Evolutionary conservation across 1,140 invertebrate genomes (phyloP), one percentile per base, ranked within the genome.

Genomic region (Zaprionus nigranus): DNA sequence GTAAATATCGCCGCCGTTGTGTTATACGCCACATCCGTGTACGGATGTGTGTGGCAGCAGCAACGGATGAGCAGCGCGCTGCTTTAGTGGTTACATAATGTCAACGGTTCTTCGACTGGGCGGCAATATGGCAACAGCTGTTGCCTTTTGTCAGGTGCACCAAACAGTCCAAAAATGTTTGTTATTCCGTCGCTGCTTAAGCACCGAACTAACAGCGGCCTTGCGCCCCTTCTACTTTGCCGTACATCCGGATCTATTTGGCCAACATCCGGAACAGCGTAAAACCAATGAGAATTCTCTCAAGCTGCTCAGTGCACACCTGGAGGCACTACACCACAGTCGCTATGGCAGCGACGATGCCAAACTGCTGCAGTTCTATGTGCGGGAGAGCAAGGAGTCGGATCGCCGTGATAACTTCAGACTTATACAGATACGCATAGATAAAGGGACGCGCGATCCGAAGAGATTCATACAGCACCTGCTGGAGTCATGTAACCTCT

Each of bases 161-260:
- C 40, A 46, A 46, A 12, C 68, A 1, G 5, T 40, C 13, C 54
- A 71, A 5, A 58, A 59, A 11, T 24, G 56, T 22, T 15, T 26
- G 2, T 6, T 62, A 12, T 30, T 60, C 15, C 64, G 58, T 15
- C 67, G 81, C 3, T 9, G 9, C 26, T 49, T 84, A 11, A 84
- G 71, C 49, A 64, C 95, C 26, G 97, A 98, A 94, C 94, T 98
- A n/a, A 96, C 97, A 5, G 96, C 97, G 17, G 98, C 97, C 1
- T 93, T 99, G 15, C 94, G 98, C 74, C 98, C 98, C 2, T 99
- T 99, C 92, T 99, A 98, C 93, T 99, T 99, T 93, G 96, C 96
- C 56, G 98, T 99, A 22, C 98, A 99, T 94, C 98, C 98, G 15
- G 98, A 99, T 93, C 93, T 99, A 40, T 99, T 99, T 94, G 97